Base-by-base conservation (phyloP, 2,888 invertebrate genomes). In the Stenchaetothrips biformis region DNA sequence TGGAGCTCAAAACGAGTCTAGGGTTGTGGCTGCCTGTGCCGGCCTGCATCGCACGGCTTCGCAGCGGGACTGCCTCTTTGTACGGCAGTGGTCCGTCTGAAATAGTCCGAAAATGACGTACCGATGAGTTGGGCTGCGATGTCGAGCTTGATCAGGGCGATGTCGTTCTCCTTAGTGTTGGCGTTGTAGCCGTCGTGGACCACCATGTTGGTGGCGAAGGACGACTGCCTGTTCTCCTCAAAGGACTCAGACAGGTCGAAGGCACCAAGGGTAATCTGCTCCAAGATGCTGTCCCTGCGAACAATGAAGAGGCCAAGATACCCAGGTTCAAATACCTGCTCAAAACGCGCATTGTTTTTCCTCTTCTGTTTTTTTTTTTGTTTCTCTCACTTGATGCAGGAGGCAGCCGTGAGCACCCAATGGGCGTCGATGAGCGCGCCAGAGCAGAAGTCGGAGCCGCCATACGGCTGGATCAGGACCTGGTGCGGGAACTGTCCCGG, bases 61-160 rank as follows among this genome's bases (percentile, higher is more conserved):
- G 37, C 37, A 4, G 37, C 37, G 37, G 37, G 37, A 37, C 37
- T 37, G 37, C 37, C 37, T 37, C 37, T 37, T 1, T 37, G 37
- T 4, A 37, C 37, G 37, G 37, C 37, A n/a, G 37, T 4, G 37
- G 37, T 4, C 37, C 37, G 4, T 37, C 37, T 4, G 37, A 37
- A 37, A 37, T 37, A 37, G 37, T 37, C 37, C 37, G 4, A 37
- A 37, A 37, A 37, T 4, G 37, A 4, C 84, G 82, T 83, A 87
- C 87, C 86, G 59, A 84, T 86, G 79, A 84, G 85, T 21, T 80
- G 25, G 4, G 84, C 86, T 7, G 85, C 82, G 47, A 82, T 82
- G 53, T 84, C 81, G 27, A 88, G 83, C 80, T 85, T 84, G 53
- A 88, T 84, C 4, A 88, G 82, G 7, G 87, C 87, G 53, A 88